These are phyloP conservation scores for Erynnis tages DNA, from an alignment of 2,888 invertebrate genomes.

Conservation along the genomic window DNA sequence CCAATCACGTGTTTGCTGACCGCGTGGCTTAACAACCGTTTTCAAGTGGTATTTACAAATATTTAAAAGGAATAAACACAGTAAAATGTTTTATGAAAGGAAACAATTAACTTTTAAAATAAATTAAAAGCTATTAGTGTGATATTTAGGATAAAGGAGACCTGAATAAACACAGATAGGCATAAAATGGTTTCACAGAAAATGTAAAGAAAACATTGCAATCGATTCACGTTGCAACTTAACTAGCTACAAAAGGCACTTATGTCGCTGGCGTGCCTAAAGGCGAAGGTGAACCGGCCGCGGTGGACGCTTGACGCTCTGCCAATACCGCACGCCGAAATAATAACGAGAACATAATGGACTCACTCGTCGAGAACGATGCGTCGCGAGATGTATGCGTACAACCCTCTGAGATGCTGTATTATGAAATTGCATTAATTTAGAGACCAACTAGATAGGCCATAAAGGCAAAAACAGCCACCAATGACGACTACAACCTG, in stretches of 20 bases:
- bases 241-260: conserved; percentile 19
- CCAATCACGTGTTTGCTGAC: conserved; percentile 8
- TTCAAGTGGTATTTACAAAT: conserved; percentile 13
- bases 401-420: too few species aligned
- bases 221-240: neutral
- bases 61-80: neutral
- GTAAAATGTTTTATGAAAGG: too few species aligned
- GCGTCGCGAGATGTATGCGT: neutral
- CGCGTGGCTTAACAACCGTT: conserved; percentile 8
- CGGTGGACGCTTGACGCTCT: conserved; percentile 51
- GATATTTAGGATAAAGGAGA: too few species aligned
- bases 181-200: too few species aligned
- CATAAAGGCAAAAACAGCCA: too few species aligned
- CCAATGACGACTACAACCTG: too few species aligned
- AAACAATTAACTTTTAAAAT: too few species aligned
- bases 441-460: too few species aligned
- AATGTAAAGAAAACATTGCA: too few species aligned
- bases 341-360: conserved; percentile 44
- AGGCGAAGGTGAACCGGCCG: conserved; percentile 65
- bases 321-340: conserved; percentile 61
- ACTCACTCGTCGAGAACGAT: conserved; percentile 33
- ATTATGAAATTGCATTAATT: too few species aligned
- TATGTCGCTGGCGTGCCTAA: conserved; percentile 37
- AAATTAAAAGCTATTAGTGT: too few species aligned
- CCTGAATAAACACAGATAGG: too few species aligned